Base-by-base conservation (phyloP, 2,888 invertebrate species). In the Elysia crispata region DNA sequence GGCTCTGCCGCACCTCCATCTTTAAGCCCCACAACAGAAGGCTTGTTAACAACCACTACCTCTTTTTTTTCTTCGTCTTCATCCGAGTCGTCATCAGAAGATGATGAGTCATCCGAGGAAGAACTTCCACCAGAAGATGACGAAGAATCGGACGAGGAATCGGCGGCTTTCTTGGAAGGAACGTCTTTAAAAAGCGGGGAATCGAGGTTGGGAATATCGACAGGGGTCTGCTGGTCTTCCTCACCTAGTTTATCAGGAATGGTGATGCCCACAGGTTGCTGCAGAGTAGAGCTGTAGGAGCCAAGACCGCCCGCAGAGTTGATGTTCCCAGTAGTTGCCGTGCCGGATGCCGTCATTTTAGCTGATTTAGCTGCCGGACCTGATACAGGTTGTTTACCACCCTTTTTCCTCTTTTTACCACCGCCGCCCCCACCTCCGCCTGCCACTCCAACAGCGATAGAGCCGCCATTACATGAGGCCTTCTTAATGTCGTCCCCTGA, bases 181-280 rank as follows among this genome's bases (percentile, higher is more conserved):
- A 80, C 76, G 67, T 80, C 80, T 76, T 80, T 80, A 41, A 80
- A 80, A 0, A 80, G 33, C 11, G 80, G 80, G 3, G 80, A 80
- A 72, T 80, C 80, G 33, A 80, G 49, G 20, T 80, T 80, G 57
- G 80, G 80, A 1, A 80, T 76, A 20, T 76, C 76, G 1, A 70
- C 28, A 13, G 76, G 23, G 41, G 33, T 79, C 18, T 62, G 57
- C 11, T 77, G 57, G 23, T 83, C 81, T 25, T 60, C 67, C 15
- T 72, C 69, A 5, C 67, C 69, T 0, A 72, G 33, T 62, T 80
- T 74, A n/a, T 75, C 77, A n/a, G 81, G 81, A 25, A 78, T 81
- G 67, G 69, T 75, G 25, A 80, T 80, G 49, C 80, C 80, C 18
- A 80, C 57, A 0, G 80, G 80, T 28, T 80, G 72, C 0, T 76